phyloP scores from a whole-genome alignment of 2,113 vertebrate genomes.

The Steatornis caripensis region DNA sequence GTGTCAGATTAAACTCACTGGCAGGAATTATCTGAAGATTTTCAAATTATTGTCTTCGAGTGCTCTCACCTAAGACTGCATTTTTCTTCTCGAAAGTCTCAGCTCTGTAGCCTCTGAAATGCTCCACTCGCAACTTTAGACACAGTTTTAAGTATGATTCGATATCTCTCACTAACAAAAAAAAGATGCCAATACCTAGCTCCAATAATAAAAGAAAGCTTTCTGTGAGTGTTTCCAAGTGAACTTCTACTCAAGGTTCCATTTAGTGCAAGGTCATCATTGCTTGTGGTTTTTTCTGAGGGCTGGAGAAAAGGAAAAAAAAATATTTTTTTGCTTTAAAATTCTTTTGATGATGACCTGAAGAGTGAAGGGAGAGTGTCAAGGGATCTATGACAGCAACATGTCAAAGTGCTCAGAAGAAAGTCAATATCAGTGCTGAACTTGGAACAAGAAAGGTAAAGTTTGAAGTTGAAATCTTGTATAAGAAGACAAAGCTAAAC shows the following conservation, averaged over 20 bases:
- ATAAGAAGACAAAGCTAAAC: neutral
- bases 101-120: neutral
- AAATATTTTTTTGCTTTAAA: neutral
- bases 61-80: neutral
- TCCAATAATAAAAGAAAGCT: neutral
- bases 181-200: neutral
- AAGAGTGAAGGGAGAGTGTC: neutral
- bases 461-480: neutral
- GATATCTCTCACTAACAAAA: neutral
- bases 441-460: neutral
- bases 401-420: neutral
- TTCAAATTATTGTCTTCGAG: neutral
- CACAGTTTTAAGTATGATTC: neutral
- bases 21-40: neutral
- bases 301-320: neutral
- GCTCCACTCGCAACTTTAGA: neutral
- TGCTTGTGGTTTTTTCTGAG: neutral
- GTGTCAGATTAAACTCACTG: neutral
- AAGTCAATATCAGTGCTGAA: neutral
- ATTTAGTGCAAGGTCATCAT: neutral
- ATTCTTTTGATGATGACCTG: neutral
- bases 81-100: neutral
- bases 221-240: neutral
- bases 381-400: neutral
- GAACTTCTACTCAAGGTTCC: neutral